phyloP scores from a whole-genome alignment of 2,797 vertebrate species.

The Rhynchonycteris naso region DNA sequence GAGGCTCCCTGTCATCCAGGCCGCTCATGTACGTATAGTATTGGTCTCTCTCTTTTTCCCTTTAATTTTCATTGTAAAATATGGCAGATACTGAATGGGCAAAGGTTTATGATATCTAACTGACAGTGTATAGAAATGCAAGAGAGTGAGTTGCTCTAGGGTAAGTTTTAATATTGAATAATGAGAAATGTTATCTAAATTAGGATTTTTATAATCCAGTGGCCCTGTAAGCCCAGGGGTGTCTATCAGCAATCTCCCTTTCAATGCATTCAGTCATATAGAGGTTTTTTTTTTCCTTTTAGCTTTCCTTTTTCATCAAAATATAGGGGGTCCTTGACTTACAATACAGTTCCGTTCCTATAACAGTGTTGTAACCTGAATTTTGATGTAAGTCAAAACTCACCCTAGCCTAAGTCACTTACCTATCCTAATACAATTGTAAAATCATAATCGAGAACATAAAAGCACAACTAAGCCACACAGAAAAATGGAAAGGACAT shows the following conservation, averaged over 20 bases:
- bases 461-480: too few species aligned
- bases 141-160: neutral
- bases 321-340: neutral
- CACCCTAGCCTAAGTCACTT: too few species aligned
- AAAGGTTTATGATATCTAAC: conserved; percentile 54
- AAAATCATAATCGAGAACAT: too few species aligned
- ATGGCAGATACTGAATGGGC: neutral
- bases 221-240: neutral
- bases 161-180: conserved; percentile 6
- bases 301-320: neutral
- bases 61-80: conserved; percentile 26
- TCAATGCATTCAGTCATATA: neutral
- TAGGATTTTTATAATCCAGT: conserved; percentile 2
- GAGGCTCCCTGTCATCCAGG: conserved; percentile 85
- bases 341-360: too few species aligned
- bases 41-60: neutral
- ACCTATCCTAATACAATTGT: too few species aligned
- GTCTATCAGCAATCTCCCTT: neutral
- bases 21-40: conserved; percentile 85
- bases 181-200: conserved; percentile 34
- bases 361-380: too few species aligned
- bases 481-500: too few species aligned
- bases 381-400: too few species aligned
- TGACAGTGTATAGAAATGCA: conserved; percentile 64
- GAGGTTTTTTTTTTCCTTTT: neutral